Percentiles rank a stretch among this genome's conserved stretches.
phyloP scores from a whole-genome alignment of 2,113 vertebrate genomes.

The Boulengeromyrus knoepffleri region DNA sequence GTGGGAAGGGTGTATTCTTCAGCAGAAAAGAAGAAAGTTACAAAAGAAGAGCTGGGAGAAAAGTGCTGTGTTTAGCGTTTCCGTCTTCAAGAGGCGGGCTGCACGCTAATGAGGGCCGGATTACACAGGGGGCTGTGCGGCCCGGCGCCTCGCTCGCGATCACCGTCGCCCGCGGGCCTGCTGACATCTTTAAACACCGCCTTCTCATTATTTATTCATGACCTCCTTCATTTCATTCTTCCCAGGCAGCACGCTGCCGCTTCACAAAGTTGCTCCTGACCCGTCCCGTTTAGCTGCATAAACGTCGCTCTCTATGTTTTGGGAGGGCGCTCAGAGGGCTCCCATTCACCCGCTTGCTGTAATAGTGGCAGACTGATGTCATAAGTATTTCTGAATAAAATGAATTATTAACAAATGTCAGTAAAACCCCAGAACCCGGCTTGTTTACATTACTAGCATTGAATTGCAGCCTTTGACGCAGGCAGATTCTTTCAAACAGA shows the following conservation, averaged over 20 bases:
- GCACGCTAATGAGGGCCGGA: conserved; percentile 53
- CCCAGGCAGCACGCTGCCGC: conserved; percentile 33
- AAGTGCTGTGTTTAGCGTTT: conserved; percentile 49
- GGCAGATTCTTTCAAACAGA: background rate
- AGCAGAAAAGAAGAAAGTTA: conserved; percentile 26
- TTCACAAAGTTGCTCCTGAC: conserved; percentile 36
- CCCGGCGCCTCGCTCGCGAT: conserved; percentile 31
- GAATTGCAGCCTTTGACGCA: background rate
- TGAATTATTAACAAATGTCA: conserved; percentile 6
- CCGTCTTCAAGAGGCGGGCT: conserved; percentile 33
- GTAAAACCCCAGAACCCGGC: background rate
- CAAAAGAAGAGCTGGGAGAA: conserved; percentile 22
- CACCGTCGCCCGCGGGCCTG: conserved; percentile 45
- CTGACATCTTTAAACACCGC: conserved; percentile 52
- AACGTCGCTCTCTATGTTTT: conserved; percentile 25
- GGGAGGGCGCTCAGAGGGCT: conserved; percentile 39
- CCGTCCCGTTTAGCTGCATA: conserved; percentile 36
- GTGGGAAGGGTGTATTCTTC: conserved; percentile 23
- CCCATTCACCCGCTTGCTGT: conserved; percentile 21
- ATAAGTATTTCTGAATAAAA: conserved; percentile 40
- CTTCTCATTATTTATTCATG: conserved; percentile 21
- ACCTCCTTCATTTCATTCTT: background rate
- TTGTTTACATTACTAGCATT: background rate
- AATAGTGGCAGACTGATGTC: conserved; percentile 21
- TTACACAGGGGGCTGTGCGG: conserved; percentile 33